Conservation (phyloP, 2,888 invertebrate species). For the Sclerodermus sp. region DNA sequence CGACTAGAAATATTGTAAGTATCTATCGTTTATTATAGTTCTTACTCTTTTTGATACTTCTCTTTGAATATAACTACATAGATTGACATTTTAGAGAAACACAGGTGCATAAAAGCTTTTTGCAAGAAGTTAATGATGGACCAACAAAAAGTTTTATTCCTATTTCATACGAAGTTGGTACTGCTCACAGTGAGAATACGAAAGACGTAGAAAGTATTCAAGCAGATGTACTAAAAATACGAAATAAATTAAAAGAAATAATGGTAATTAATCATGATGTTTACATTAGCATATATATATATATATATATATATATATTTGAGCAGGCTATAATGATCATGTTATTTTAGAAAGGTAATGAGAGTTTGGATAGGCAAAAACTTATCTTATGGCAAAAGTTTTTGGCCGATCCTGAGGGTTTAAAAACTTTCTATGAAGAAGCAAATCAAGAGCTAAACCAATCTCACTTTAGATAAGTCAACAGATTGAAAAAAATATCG, state of each 20-base stretch:
- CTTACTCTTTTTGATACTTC: too few species aligned
- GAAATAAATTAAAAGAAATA: constrained; percentile 45
- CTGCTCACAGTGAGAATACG: constrained; percentile 28
- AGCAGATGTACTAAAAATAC: constrained; percentile 30
- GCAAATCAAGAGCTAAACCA: background rate
- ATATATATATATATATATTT: background rate
- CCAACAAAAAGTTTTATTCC: constrained; percentile 39
- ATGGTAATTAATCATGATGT: constrained; percentile 34
- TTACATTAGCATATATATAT: background rate
- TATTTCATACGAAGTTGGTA: constrained; percentile 30
- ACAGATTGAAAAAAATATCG: background rate
- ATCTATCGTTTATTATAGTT: constrained; percentile 2
- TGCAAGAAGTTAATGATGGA: constrained; percentile 39
- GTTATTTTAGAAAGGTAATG: constrained; percentile 37
- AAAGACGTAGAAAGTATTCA: constrained; percentile 32
- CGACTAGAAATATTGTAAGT: constrained; percentile 28
- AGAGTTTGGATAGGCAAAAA: constrained; percentile 38
- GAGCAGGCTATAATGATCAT: too few species aligned
- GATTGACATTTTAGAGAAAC: constrained; percentile 29
- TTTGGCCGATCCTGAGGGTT: constrained; percentile 38
- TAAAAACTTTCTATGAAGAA: background rate
- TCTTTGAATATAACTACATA: too few species aligned
- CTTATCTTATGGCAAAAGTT: constrained; percentile 51
- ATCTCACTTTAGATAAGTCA: background rate
- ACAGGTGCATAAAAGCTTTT: constrained; percentile 23